These are phyloP conservation scores for Elysia crispata DNA, from an alignment of 2,888 invertebrate species.

Conservation along the genomic window DNA sequence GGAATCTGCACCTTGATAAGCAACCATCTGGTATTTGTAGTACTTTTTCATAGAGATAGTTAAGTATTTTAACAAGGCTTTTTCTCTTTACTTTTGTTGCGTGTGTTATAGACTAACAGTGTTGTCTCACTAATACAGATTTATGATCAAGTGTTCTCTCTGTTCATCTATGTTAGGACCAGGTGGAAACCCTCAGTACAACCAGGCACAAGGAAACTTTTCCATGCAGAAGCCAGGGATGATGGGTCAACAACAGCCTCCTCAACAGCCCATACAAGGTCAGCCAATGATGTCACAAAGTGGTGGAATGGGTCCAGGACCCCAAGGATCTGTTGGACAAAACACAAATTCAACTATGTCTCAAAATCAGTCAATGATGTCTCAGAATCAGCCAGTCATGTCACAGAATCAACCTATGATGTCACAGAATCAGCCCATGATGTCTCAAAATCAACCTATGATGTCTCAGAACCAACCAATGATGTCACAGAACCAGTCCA, in stretches of 20 bases:
- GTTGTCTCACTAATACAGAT: too few relatives aligned
- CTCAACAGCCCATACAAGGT: slow-evolving; percentile 44
- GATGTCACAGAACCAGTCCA: slow-evolving; percentile 63
- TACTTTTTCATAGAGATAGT: too few relatives aligned
- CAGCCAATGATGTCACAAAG: slow-evolving; percentile 55
- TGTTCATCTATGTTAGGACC: neutral
- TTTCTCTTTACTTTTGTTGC: too few relatives aligned
- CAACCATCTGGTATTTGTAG: too few relatives aligned
- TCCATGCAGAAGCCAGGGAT: slow-evolving; percentile 55
- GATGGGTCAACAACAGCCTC: slow-evolving; percentile 30
- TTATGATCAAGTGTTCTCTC: too few relatives aligned
- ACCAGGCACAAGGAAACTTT: slow-evolving; percentile 54
- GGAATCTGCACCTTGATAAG: too few relatives aligned
- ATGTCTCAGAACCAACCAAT: slow-evolving; percentile 60
- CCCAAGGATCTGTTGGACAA: slow-evolving; percentile 23
- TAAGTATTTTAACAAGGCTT: too few relatives aligned
- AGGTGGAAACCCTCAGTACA: slow-evolving; percentile 20
- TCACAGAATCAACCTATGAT: slow-evolving; percentile 58
- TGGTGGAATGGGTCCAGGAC: neutral
- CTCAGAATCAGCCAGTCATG: slow-evolving; percentile 55
- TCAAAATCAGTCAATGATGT: slow-evolving; percentile 55
- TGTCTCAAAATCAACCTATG: slow-evolving; percentile 57
- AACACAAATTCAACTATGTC: slow-evolving; percentile 54
- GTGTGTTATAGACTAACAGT: too few relatives aligned
- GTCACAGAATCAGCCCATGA: slow-evolving; percentile 57